Evolutionary conservation across 2,113 vertebrate species (phyloP).

Genomic region (Murina feae): DNA sequence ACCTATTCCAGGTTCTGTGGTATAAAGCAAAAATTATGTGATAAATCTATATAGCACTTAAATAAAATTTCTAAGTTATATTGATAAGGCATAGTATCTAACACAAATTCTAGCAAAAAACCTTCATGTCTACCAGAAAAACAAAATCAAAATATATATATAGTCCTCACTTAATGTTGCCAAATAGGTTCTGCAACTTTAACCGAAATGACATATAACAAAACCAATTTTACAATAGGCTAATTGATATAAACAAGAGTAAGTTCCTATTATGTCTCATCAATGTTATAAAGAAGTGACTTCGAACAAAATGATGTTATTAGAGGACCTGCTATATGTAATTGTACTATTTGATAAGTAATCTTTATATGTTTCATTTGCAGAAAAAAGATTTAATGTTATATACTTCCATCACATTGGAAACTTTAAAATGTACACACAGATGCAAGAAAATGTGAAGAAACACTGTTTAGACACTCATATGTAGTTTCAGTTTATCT

Average conservation of each 20-base stretch:
- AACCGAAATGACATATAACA: neutral
- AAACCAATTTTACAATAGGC: neutral
- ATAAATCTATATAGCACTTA: constrained; percentile 1
- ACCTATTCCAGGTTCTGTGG: constrained; percentile 70
- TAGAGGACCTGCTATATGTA: neutral
- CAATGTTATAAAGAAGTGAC: neutral
- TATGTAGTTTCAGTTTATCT: constrained; percentile 1
- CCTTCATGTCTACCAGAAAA: neutral
- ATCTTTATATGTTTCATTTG: constrained; percentile 16
- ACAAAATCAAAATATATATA: neutral
- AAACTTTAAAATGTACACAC: constrained; percentile 24
- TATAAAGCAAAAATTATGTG: constrained; percentile 47
- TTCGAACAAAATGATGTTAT: neutral
- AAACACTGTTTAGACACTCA: constrained; percentile 10
- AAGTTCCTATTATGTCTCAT: neutral
- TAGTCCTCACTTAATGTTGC: neutral
- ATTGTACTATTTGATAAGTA: neutral
- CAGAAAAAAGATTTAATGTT: constrained; percentile 18
- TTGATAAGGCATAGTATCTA: neutral
- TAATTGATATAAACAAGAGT: neutral
- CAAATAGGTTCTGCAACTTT: neutral
- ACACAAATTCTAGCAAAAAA: constrained; percentile 19
- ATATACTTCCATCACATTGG: neutral
- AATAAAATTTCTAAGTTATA: neutral
- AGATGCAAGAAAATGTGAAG: constrained; percentile 36